A percentile compares a stretch with the other conserved stretches of the same genome.
Evolutionary conservation across 53 echinoderm and acorn worm species (phyloP).

Genomic region (Holothuria leucospilota): DNA sequence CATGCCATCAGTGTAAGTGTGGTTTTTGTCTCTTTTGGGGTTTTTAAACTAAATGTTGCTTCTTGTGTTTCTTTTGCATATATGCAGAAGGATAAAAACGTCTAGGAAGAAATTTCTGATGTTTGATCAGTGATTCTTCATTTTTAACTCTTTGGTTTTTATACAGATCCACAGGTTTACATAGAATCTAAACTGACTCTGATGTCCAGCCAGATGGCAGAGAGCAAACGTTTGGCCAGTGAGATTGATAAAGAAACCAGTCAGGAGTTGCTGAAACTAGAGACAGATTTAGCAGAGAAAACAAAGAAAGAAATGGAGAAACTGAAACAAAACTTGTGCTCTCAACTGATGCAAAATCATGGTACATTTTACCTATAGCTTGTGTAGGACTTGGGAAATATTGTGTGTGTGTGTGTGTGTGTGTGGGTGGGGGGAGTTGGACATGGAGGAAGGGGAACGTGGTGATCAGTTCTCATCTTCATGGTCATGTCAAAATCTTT

Average conservation of each 20-base stretch:
- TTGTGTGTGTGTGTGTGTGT: too few relatives aligned
- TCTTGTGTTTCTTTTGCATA: too few relatives aligned
- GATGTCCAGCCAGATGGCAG: slow-evolving; percentile 60
- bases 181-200: slow-evolving; percentile 72
- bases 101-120: too few relatives aligned
- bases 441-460: too few relatives aligned
- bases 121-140: too few relatives aligned
- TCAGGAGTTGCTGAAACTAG: slow-evolving; percentile 71
- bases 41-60: too few relatives aligned
- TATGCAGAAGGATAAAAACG: too few relatives aligned
- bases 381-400: background rate
- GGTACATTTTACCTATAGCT: slow-evolving; percentile 43
- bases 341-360: slow-evolving; percentile 75
- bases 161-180: slow-evolving; percentile 76
- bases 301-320: slow-evolving; percentile 71
- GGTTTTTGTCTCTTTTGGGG: too few relatives aligned
- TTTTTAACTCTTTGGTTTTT: background rate
- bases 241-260: slow-evolving; percentile 80
- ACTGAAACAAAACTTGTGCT: slow-evolving; percentile 61
- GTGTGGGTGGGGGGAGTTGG: too few relatives aligned
- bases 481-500: too few relatives aligned
- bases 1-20: too few relatives aligned
- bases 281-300: slow-evolving; percentile 69
- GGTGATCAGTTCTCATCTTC: too few relatives aligned
- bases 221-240: slow-evolving; percentile 72